Evolutionary conservation across 1,140 invertebrate species (phyloP).

Genomic region (Melipona quadrifasciata): DNA sequence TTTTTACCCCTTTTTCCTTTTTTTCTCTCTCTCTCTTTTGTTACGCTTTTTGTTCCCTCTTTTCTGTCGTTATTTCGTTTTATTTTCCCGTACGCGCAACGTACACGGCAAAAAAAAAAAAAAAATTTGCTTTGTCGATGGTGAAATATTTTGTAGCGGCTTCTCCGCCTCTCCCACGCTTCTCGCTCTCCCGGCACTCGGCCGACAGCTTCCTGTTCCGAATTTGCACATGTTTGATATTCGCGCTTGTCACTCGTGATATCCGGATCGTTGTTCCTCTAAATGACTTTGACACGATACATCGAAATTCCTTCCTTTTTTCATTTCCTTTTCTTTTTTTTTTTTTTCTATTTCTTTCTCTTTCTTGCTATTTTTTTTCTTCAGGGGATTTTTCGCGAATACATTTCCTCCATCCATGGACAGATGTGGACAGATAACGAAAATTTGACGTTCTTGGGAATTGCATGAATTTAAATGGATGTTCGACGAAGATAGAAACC

Average conservation of each 20-base stretch:
- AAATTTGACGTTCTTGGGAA: background rate
- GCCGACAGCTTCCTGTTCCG: slow-evolving; percentile 28
- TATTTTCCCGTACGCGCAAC: background rate
- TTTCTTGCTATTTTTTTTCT: background rate
- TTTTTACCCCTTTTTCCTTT: no score
- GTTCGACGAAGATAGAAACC: no score
- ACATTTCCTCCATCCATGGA: background rate
- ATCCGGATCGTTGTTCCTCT: slow-evolving; percentile 6
- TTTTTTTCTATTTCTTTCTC: background rate
- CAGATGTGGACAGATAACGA: background rate
- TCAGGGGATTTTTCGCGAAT: background rate
- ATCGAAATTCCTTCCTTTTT: background rate
- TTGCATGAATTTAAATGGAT: background rate
- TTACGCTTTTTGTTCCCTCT: background rate
- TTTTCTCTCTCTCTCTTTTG: background rate
- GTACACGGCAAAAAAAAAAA: background rate
- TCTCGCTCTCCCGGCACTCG: background rate
- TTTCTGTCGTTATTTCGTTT: background rate
- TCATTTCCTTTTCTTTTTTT: no score
- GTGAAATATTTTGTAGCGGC: slow-evolving; percentile 5
- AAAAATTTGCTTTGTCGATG: slow-evolving; percentile 27
- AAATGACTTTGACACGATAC: slow-evolving; percentile 5
- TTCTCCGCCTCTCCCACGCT: background rate
- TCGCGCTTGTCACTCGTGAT: slow-evolving; percentile 22
- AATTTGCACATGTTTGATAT: slow-evolving; percentile 47